These are phyloP conservation scores for Labeo rohita DNA, from an alignment of 2,113 vertebrate genomes.

Conservation along the genomic window DNA sequence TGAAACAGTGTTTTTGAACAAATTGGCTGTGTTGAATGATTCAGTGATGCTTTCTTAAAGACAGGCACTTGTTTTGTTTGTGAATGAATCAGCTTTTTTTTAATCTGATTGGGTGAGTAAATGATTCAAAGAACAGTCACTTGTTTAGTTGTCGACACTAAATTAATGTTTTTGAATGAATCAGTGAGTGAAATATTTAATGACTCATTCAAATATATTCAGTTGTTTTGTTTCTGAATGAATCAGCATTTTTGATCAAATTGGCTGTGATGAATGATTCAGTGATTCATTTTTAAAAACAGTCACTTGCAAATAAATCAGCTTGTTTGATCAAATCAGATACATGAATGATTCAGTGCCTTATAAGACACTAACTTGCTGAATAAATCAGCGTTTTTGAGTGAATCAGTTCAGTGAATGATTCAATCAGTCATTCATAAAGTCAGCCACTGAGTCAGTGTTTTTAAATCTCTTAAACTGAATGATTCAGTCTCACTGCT, in stretches of 20 bases:
- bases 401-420: background rate
- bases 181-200: background rate
- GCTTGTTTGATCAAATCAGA: background rate
- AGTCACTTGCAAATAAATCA: background rate
- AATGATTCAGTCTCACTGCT: background rate
- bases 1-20: too few species aligned
- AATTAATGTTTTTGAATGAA: background rate
- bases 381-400: background rate
- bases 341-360: background rate
- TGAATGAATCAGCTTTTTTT: too few species aligned
- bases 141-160: too few species aligned
- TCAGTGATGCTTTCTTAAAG: too few species aligned
- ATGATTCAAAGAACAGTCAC: too few species aligned
- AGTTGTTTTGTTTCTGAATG: background rate
- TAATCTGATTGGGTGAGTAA: too few species aligned
- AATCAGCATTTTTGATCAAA: background rate
- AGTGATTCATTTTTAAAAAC: background rate
- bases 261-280: background rate
- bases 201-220: background rate
- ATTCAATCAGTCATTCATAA: background rate
- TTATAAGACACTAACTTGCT: background rate
- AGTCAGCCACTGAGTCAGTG: background rate
- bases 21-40: too few species aligned
- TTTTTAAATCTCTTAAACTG: background rate
- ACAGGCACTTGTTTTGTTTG: too few species aligned